These are phyloP conservation scores for Limonius californicus DNA, from an alignment of 1,140 invertebrate genomes.

Conservation along the genomic window DNA sequence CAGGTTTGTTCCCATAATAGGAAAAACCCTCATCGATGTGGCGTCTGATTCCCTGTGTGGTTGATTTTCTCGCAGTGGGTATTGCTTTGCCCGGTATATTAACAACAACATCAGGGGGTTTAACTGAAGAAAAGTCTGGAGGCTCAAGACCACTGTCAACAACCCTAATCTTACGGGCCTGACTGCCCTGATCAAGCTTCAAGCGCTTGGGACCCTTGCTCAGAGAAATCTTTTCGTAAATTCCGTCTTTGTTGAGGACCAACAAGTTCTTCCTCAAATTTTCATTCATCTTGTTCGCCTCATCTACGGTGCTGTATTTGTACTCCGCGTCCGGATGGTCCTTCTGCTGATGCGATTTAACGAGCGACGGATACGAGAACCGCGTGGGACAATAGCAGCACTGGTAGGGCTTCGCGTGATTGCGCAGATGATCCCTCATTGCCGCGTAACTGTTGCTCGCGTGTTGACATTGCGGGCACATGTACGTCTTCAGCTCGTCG, in stretches of 20 bases:
- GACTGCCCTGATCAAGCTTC: neutral
- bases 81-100: neutral
- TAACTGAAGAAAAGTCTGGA: no score
- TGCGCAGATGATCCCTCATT: neutral
- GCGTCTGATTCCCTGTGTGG: neutral
- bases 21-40: neutral
- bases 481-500: neutral
- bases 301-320: neutral
- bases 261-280: neutral
- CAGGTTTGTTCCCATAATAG: neutral
- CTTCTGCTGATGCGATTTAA: neutral
- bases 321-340: neutral
- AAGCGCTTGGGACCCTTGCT: neutral
- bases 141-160: neutral
- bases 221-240: neutral
- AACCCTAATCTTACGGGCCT: neutral
- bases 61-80: neutral
- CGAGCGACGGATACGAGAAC: neutral
- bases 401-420: neutral
- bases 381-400: neutral
- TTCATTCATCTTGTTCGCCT: neutral
- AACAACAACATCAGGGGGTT: neutral
- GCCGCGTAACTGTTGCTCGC: neutral
- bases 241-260: neutral
- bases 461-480: neutral